These are phyloP conservation scores for Smutsia temminckii DNA, from an alignment of 2,797 vertebrate species.

Conservation along the genomic window DNA sequence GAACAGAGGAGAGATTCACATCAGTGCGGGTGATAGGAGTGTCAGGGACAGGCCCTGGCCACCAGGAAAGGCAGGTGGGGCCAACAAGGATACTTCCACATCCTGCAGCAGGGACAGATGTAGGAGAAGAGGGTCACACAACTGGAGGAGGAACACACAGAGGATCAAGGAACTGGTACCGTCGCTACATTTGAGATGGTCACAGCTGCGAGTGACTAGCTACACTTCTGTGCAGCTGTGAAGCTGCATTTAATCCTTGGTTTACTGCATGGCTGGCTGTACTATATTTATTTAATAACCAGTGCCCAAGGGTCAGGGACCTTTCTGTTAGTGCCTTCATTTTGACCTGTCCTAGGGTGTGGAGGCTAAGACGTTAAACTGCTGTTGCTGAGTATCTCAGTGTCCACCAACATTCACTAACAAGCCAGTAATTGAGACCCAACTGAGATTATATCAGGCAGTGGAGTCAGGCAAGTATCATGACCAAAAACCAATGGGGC, in stretches of 20 bases:
- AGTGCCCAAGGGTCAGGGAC: background rate
- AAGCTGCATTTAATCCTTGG: background rate
- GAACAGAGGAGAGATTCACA: background rate
- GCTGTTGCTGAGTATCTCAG: background rate
- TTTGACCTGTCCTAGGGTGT: background rate
- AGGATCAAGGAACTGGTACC: background rate
- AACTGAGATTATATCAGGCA: background rate
- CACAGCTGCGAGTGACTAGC: background rate
- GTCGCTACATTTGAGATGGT: background rate
- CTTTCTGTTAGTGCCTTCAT: background rate
- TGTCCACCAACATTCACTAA: background rate
- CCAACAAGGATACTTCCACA: background rate
- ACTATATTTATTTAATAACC: background rate
- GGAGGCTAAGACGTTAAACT: background rate
- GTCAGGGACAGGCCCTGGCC: too few species aligned
- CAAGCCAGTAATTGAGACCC: background rate
- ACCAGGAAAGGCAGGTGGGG: background rate
- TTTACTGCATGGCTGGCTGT: background rate
- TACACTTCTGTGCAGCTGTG: background rate
- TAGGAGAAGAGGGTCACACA: background rate
- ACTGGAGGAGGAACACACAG: background rate
- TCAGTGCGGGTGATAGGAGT: background rate
- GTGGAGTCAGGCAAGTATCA: background rate
- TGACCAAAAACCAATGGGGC: background rate
- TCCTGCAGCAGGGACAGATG: background rate